phyloP scores from a whole-genome alignment of 2,113 vertebrate genomes.

The Rhinogobius similis region DNA sequence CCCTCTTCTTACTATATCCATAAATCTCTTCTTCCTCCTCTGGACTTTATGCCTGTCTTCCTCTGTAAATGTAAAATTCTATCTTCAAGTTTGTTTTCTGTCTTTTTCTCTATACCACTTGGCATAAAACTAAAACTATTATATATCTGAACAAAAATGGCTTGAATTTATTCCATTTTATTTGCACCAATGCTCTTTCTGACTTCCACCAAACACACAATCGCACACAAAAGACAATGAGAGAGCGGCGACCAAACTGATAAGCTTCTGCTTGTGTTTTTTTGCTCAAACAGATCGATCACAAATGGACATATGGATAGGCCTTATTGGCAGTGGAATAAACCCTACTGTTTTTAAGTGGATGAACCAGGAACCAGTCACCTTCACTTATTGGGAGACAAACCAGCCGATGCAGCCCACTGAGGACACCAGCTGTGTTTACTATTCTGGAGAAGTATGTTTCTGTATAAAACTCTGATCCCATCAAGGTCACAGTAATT shows the following conservation, averaged over 20 bases:
- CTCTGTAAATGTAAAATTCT: too few relatives aligned
- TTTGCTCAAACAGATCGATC: constrained; percentile 61
- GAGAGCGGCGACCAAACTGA: neutral
- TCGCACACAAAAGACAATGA: neutral
- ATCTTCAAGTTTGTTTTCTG: neutral
- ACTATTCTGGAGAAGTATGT: constrained; percentile 84
- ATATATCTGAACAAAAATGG: too few relatives aligned
- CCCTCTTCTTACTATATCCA: neutral
- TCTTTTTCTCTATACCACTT: too few relatives aligned
- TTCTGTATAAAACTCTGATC: neutral
- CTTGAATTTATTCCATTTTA: too few relatives aligned
- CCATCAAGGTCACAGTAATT: neutral
- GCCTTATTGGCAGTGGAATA: constrained; percentile 74
- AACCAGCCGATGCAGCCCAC: constrained; percentile 80
- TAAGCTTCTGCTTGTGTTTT: neutral
- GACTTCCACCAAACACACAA: too few relatives aligned
- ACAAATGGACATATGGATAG: constrained; percentile 83
- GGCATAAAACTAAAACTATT: too few relatives aligned
- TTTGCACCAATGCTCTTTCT: too few relatives aligned
- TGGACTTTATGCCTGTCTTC: neutral
- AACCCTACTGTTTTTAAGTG: constrained; percentile 82
- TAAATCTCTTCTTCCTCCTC: neutral
- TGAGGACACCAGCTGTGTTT: constrained; percentile 83
- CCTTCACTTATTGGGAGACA: constrained; percentile 87
- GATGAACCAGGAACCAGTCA: constrained; percentile 79